Evolutionary conservation across 30 jellyfish, hydroid and myxozoan species (phyloP), one percentile per base, ranked within the genome.

Genomic region (Hydra vulgaris): DNA sequence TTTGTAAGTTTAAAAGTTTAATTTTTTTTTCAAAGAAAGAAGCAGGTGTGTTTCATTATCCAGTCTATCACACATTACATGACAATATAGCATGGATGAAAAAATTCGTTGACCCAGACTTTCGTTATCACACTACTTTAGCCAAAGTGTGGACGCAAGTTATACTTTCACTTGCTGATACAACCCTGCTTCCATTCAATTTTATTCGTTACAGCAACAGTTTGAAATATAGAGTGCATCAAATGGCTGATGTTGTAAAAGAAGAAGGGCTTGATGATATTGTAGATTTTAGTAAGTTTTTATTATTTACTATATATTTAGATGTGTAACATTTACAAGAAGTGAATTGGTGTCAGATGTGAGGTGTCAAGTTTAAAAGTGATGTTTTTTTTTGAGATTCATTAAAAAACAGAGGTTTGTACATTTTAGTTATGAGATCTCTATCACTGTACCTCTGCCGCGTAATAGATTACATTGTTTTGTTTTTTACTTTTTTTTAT

Each of bases 31-130:
- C 61, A 40, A 40, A 94, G 99, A 85, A 87, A 84, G 83, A 77
- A 21, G 71, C 84, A 3, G 95, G 95, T 8, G 99, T 94, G 21
- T 84, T 53, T 83, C 84, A 91, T 55, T 86, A 86, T 75, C 98
- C 98, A 3, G 98, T 91, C 22, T 91, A 91, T 71, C 98, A 91
- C 85, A 86, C 95, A 61, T 82, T 86, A 53, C 98, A 91, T 22
- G 98, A 91, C 54, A 91, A 91, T 26, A 76, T 83, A 71, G 96
- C 83, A 53, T 91, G 98, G 98, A 82, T 91, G 95, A 91, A 66
- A 23, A 83, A 90, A 77, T 91, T 91, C 74, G 94, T 91, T 24
- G 98, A 91, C 23, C 98, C 95, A 18, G 98, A 91, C 74, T 91
- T 86, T 74, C 96, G 96, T 7, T 91, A 86, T 79, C 98, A 91